A percentile compares a stretch with the other conserved stretches of the same genome.
phyloP scores from a whole-genome alignment of 2,888 invertebrate genomes.

The Penaeus monodon region DNA sequence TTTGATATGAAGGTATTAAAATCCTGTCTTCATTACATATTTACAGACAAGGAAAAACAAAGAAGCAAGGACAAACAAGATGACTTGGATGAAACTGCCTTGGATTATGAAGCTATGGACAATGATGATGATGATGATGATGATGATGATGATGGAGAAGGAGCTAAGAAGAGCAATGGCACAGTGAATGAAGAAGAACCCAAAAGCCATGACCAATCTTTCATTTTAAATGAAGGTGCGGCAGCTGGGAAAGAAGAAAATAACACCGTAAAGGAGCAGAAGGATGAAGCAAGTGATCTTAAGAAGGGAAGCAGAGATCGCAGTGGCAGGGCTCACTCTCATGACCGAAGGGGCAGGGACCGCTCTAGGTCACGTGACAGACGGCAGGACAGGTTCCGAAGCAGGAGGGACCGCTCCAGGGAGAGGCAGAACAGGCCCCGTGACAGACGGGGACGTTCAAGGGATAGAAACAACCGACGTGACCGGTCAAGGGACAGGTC shows the following conservation, averaged over 20 bases:
- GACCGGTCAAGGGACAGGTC: slow-evolving; percentile 45
- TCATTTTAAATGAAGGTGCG: slow-evolving; percentile 70
- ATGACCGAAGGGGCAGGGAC: background rate
- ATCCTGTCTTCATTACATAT: background rate
- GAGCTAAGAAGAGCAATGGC: slow-evolving; percentile 6
- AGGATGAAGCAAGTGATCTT: background rate
- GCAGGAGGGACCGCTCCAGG: slow-evolving; percentile 20
- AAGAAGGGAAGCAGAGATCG: slow-evolving; percentile 2
- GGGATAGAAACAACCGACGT: slow-evolving; percentile 23
- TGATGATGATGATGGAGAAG: slow-evolving; percentile 26
- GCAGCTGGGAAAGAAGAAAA: slow-evolving; percentile 61
- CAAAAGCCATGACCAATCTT: background rate
- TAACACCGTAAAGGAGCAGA: background rate
- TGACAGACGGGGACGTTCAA: slow-evolving; percentile 23
- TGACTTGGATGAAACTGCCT: slow-evolving; percentile 54
- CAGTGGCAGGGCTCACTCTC: background rate
- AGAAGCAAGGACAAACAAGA: slow-evolving; percentile 54
- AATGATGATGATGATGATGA: slow-evolving; percentile 55
- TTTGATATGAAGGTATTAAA: no score
- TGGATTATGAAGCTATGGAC: slow-evolving; percentile 60
- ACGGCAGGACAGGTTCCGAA: slow-evolving; percentile 28
- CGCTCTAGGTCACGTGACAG: slow-evolving; percentile 15
- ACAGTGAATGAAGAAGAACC: background rate
- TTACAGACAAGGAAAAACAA: slow-evolving; percentile 20
- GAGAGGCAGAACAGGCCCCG: slow-evolving; percentile 34